phyloP scores from a whole-genome alignment of 1,140 invertebrate species.

The Platyscapa corneri region DNA sequence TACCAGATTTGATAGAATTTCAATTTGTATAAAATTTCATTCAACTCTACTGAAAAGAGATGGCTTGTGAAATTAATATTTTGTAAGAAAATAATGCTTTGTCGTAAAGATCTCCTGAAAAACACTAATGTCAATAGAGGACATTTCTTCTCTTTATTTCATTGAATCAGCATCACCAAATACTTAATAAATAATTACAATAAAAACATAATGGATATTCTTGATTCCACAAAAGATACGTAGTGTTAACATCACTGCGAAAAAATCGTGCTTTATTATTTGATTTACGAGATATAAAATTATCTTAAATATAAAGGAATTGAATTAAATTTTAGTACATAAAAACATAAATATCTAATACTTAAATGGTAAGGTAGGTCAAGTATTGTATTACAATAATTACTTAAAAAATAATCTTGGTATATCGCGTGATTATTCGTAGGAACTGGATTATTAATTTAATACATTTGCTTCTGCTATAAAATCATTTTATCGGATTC shows the following conservation, averaged over 20 bases:
- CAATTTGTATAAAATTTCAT: slow-evolving; percentile 7
- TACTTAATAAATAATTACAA: not conserved
- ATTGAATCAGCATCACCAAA: not conserved
- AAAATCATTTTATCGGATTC: not conserved
- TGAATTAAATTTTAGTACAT: not conserved
- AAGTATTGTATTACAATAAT: not conserved
- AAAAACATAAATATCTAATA: not conserved
- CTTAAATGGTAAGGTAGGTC: not conserved
- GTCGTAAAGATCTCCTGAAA: not conserved
- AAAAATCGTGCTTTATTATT: not conserved
- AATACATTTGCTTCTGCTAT: slow-evolving; percentile 10
- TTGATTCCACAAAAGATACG: not conserved
- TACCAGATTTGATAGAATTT: not conserved
- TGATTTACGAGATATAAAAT: not conserved
- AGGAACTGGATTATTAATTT: slow-evolving; percentile 11
- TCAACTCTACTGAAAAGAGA: not conserved
- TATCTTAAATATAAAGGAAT: not conserved
- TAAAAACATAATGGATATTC: not conserved
- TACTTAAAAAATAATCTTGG: not conserved
- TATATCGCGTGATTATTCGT: not conserved
- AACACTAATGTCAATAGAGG: not conserved
- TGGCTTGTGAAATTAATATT: not conserved
- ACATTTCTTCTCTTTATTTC: not conserved
- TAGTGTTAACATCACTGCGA: no score
- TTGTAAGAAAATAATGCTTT: not conserved